These are phyloP conservation scores for Perodicticus potto DNA, from an alignment of 2,797 vertebrate species.

Conservation along the genomic window DNA sequence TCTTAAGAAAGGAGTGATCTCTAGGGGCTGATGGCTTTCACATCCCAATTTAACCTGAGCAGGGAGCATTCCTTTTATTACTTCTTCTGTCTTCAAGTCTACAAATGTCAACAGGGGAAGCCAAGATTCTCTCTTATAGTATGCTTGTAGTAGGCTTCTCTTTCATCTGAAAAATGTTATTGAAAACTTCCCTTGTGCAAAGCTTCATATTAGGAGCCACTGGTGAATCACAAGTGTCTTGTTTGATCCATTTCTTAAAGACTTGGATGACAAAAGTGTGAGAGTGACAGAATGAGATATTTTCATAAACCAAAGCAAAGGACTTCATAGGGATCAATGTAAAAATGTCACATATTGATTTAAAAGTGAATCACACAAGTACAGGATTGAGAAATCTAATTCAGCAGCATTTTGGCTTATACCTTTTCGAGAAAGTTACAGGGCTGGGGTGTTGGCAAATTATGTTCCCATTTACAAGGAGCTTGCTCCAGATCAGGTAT, in stretches of 20 bases:
- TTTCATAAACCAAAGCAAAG: not conserved
- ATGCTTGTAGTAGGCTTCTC: constrained; percentile 53
- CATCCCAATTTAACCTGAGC: not conserved
- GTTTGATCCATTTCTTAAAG: not conserved
- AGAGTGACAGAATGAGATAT: not conserved
- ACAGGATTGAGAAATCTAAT: not conserved
- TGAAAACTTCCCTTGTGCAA: constrained; percentile 11
- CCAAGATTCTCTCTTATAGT: constrained; percentile 20
- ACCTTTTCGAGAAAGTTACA: not conserved
- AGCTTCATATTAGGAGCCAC: not conserved
- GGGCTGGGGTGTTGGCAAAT: not conserved
- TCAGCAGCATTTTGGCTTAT: not conserved
- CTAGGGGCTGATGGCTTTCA: not conserved
- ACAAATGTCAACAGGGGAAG: not conserved
- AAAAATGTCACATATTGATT: not conserved
- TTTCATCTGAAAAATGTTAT: constrained; percentile 38
- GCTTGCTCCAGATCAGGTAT: not conserved
- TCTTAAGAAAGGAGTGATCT: constrained; percentile 7
- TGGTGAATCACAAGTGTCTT: not conserved
- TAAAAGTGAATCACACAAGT: not conserved
- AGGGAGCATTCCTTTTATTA: constrained; percentile 27
- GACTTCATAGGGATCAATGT: not conserved
- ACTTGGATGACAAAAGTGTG: not conserved
- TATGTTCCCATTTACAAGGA: not conserved
- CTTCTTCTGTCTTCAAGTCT: constrained; percentile 30